Evolutionary conservation across 2,113 vertebrate species (phyloP).

Genomic region (Heteronetta atricapilla): DNA sequence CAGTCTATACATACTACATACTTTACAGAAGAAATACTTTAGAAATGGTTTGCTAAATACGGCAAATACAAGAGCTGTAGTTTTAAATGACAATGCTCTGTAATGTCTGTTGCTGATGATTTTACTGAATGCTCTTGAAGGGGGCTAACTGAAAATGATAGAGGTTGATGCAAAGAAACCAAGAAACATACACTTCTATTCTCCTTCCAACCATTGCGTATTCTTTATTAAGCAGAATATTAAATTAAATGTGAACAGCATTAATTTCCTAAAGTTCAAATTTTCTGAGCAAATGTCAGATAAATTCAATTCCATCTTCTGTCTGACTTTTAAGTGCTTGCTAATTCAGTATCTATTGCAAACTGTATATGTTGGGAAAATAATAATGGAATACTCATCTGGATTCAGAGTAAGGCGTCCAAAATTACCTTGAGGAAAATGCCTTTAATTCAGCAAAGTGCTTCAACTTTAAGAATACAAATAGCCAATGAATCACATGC

Average conservation of each 20-base stretch:
- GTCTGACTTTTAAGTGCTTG: constrained; percentile 4
- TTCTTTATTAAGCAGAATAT: constrained; percentile 72
- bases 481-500: constrained; percentile 13
- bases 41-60: background rate
- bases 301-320: background rate
- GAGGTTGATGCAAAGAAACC: background rate
- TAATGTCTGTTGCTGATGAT: background rate
- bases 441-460: constrained; percentile 2
- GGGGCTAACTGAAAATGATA: background rate
- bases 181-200: constrained; percentile 26
- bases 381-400: constrained; percentile 6
- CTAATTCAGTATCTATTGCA: background rate
- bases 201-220: constrained; percentile 26
- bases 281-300: constrained; percentile 29
- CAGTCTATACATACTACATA: background rate
- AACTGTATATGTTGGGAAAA: background rate
- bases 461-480: constrained; percentile 44
- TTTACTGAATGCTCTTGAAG: background rate
- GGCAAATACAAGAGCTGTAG: background rate
- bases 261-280: constrained; percentile 16
- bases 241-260: constrained; percentile 52
- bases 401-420: constrained; percentile 51
- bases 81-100: background rate
- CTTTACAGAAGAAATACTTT: background rate
- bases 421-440: constrained; percentile 26